Evolutionary conservation across 2,888 invertebrate species (phyloP).

Genomic region (Cybosia mesomella): DNA sequence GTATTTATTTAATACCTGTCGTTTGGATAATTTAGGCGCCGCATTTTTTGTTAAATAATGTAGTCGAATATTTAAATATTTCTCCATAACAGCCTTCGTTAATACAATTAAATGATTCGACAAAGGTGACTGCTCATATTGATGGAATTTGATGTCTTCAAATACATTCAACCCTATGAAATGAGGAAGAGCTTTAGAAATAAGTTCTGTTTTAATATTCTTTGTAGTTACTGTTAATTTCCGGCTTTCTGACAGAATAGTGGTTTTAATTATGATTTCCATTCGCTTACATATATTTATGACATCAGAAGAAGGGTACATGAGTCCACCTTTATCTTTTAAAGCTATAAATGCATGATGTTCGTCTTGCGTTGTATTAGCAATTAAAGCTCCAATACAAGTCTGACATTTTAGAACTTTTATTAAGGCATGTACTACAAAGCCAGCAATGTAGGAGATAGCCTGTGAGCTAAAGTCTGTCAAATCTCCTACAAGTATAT

Average conservation of each 20-base stretch:
- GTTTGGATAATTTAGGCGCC: no score
- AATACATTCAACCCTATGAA: slow-evolving; percentile 11
- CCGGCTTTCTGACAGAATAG: no score
- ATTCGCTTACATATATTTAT: slow-evolving; percentile 32
- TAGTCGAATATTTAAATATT: no score
- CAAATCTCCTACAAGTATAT: slow-evolving; percentile 11
- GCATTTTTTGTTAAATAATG: no score
- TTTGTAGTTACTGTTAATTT: no score
- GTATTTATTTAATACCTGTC: no score
- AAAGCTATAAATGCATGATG: slow-evolving; percentile 29
- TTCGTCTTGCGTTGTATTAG: slow-evolving; percentile 19
- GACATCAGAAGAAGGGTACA: slow-evolving; percentile 34
- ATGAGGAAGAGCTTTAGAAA: slow-evolving; percentile 16
- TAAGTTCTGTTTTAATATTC: slow-evolving; percentile 1
- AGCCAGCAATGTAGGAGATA: slow-evolving; percentile 35
- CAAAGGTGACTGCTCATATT: slow-evolving; percentile 11
- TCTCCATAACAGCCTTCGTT: not conserved
- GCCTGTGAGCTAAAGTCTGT: no score
- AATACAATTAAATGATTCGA: slow-evolving; percentile 12
- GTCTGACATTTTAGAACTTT: slow-evolving; percentile 36
- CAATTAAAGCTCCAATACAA: slow-evolving; percentile 29
- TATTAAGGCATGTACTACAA: slow-evolving; percentile 31
- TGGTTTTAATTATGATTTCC: no score
- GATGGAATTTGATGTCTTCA: slow-evolving; percentile 5
- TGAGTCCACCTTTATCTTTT: slow-evolving; percentile 33